These are phyloP conservation scores for Rhadina sibilatrix DNA, from an alignment of 2,113 vertebrate genomes.

Conservation along the genomic window DNA sequence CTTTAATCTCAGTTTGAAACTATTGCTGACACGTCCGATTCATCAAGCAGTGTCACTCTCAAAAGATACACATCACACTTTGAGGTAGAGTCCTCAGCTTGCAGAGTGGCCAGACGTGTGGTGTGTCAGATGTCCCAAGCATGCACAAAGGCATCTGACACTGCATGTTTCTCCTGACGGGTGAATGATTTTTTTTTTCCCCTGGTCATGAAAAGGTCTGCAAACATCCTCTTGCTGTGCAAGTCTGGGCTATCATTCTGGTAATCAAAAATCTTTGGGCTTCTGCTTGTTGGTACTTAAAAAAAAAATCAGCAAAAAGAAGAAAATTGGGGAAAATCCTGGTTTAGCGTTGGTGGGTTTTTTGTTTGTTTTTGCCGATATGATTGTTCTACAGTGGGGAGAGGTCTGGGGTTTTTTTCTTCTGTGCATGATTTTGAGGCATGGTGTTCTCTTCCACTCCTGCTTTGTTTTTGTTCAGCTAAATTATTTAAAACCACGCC, in stretches of 20 bases:
- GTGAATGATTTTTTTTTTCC: neutral
- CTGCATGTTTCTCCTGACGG: neutral
- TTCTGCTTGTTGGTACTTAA: neutral
- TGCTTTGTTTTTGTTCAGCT: neutral
- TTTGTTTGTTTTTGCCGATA: neutral
- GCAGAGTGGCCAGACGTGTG: neutral
- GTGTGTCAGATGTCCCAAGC: neutral
- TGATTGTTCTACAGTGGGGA: neutral
- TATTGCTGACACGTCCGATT: slow-evolving; percentile 84
- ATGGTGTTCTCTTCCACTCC: neutral
- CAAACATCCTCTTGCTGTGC: neutral
- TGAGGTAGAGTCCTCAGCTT: slow-evolving; percentile 81
- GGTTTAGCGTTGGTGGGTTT: fast-evolving
- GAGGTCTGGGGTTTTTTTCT: neutral
- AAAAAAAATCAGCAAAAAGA: neutral
- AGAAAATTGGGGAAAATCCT: neutral
- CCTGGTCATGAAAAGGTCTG: neutral
- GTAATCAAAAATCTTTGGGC: neutral
- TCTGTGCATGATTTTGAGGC: neutral
- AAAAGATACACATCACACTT: slow-evolving; percentile 89
- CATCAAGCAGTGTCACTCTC: slow-evolving; percentile 88
- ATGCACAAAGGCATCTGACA: neutral
- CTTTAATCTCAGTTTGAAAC: slow-evolving; percentile 87
- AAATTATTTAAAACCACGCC: neutral
- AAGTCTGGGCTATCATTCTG: neutral